Evolutionary conservation across 2,797 vertebrate species (phyloP), one percentile per base, ranked within the genome.

Genomic region (Spheniscus humboldti): DNA sequence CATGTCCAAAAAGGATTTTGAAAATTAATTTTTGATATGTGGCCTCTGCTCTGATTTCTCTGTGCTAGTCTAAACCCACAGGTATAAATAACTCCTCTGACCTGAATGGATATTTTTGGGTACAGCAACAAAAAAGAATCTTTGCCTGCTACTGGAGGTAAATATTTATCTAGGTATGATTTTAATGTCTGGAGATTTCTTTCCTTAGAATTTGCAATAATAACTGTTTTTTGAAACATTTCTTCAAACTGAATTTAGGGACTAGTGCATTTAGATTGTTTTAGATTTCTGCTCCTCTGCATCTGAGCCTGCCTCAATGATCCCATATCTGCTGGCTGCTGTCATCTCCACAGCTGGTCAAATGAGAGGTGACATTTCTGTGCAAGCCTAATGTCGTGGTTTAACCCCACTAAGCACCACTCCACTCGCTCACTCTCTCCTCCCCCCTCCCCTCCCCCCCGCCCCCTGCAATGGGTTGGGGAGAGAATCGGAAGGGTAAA

Each of bases 11-110:
- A 84, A 43, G 8, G 18, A 50, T 57, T 88, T 76, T 72, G 55
- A 62, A 88, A 72, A 37, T 63, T n/a, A 63, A 72, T 80, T 95
- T 90, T 88, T 91, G 37, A 81, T 79, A 22, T 11, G 30, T 75
- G 59, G 83, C 31, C 74, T 80, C 59, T 88, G 64, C 74, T 31
- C 28, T 80, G 64, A 24, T 67, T 93, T 80, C 55, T 72, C 79
- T 68, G 27, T 24, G 27, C 59, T 84, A 5, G 30, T 72, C 66
- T 66, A 41, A 95, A 62, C 37, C 33, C 41, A 10, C 0, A 0
- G n/a, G 37, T 80, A 85, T 67, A 90, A 90, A 87, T 45, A 67
- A 37, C 75, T 68, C 30, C 16, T 4, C 64, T 72, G 75, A 93
- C 59, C 59, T 76, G 64, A 73, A 63, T 13, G 53, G 55, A 5